phyloP scores from a whole-genome alignment of 2,113 vertebrate genomes.

The Ceyx melanurus region DNA sequence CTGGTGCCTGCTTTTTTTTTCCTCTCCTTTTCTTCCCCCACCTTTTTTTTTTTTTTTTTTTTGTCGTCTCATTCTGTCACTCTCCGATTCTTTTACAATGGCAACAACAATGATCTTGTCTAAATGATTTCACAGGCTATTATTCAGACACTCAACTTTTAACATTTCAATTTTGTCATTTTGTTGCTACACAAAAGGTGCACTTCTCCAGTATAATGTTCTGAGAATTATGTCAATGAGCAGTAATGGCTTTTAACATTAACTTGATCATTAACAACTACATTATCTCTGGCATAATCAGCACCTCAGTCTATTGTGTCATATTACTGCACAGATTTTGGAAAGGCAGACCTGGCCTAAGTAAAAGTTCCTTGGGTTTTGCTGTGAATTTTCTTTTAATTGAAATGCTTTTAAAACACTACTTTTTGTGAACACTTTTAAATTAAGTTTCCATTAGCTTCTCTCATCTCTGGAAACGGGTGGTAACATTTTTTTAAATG shows the following conservation, averaged over 20 bases:
- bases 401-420: neutral
- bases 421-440: neutral
- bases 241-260: constrained; percentile 83
- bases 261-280: constrained; percentile 83
- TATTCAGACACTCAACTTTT: constrained; percentile 84
- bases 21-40: neutral
- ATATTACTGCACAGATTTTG: constrained; percentile 68
- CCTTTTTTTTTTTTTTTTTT: neutral
- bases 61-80: constrained; percentile 74
- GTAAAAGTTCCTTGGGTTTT: neutral
- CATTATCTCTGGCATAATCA: constrained; percentile 80
- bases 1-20: neutral
- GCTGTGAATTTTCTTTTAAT: neutral
- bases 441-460: neutral
- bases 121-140: constrained; percentile 84
- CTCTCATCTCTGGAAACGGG: neutral
- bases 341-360: constrained; percentile 38
- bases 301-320: constrained; percentile 73
- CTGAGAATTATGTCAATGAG: constrained; percentile 81
- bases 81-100: constrained; percentile 77
- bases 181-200: constrained; percentile 82
- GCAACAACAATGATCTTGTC: constrained; percentile 80
- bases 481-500: neutral
- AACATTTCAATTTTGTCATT: constrained; percentile 85
- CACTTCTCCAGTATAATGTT: constrained; percentile 80